Conservation (phyloP, 2,113 vertebrate species). For the Festucalex cinctus region DNA sequence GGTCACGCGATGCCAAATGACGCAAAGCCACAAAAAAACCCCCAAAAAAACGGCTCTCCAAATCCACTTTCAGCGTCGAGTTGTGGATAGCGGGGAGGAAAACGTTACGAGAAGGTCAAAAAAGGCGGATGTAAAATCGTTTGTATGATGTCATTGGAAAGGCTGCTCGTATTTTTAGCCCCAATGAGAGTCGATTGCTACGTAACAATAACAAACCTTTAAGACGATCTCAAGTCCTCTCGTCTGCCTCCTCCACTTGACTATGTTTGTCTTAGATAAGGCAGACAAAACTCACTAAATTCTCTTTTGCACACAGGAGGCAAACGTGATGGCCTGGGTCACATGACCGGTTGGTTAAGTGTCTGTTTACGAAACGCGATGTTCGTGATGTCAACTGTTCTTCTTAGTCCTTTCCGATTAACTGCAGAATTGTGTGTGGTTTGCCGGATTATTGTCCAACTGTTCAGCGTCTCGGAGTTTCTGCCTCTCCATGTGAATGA, state of each 20-base stretch:
- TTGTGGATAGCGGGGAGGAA: neutral
- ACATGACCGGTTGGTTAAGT: too few relatives aligned
- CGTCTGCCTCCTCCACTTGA: conserved; percentile 13
- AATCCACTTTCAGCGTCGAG: neutral
- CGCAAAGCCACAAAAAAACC: neutral
- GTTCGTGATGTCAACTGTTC: too few relatives aligned
- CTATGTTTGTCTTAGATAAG: conserved; percentile 3
- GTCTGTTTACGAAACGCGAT: too few relatives aligned
- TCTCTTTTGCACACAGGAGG: too few relatives aligned
- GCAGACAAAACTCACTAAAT: neutral
- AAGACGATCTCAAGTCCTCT: conserved; percentile 2
- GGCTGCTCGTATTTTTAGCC: conserved; percentile 10
- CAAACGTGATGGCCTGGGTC: too few relatives aligned
- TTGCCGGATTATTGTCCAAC: too few relatives aligned
- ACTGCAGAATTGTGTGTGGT: too few relatives aligned
- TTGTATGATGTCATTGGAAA: conserved; percentile 14
- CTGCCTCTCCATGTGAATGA: too few relatives aligned
- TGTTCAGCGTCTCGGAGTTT: too few relatives aligned
- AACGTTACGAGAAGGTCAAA: neutral
- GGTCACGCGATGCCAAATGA: conserved; percentile 9
- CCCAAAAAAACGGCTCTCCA: neutral
- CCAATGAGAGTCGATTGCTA: neutral
- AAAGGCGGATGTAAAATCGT: conserved; percentile 8
- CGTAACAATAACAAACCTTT: neutral
- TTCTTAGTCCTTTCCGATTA: too few relatives aligned